Conservation (phyloP, 2,797 vertebrate species). For the Pseudopleuronectes americanus region DNA sequence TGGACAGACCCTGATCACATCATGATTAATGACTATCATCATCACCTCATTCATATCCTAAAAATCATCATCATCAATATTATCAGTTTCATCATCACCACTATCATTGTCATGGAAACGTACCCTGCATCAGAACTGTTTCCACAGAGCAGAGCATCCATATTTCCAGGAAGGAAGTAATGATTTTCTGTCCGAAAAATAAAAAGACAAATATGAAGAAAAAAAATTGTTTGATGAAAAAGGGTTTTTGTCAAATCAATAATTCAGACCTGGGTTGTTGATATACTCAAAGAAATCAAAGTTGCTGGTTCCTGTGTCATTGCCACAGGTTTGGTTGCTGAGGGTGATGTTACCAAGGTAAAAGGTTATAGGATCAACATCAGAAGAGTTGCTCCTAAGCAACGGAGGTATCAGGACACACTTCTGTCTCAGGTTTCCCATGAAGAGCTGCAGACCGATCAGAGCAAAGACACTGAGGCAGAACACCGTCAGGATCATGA, state of each 20-base stretch:
- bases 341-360: conserved; percentile 2
- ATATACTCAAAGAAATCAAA: conserved; percentile 85
- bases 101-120: conserved; percentile 22
- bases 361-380: neutral
- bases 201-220: neutral
- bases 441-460: conserved; percentile 95
- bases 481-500: conserved; percentile 96
- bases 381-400: conserved; percentile 19
- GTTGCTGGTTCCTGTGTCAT: conserved; percentile 29
- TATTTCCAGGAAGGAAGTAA: conserved; percentile 85
- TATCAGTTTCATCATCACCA: conserved; percentile 2
- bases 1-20: conserved; percentile 87
- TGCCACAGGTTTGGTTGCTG: conserved; percentile 3
- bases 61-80: conserved; percentile 19
- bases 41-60: neutral
- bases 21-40: neutral
- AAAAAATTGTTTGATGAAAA: too few relatives aligned
- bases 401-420: conserved; percentile 85
- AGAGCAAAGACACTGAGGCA: conserved; percentile 93
- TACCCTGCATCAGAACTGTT: conserved; percentile 95
- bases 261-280: conserved; percentile 79
- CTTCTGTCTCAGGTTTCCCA: conserved; percentile 94
- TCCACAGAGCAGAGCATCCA: conserved; percentile 91
- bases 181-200: conserved; percentile 81
- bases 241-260: neutral